A percentile compares a stretch with the other conserved stretches of the same genome.
phyloP scores from a whole-genome alignment of 1,140 invertebrate genomes.

The Drosophila athabasca region DNA sequence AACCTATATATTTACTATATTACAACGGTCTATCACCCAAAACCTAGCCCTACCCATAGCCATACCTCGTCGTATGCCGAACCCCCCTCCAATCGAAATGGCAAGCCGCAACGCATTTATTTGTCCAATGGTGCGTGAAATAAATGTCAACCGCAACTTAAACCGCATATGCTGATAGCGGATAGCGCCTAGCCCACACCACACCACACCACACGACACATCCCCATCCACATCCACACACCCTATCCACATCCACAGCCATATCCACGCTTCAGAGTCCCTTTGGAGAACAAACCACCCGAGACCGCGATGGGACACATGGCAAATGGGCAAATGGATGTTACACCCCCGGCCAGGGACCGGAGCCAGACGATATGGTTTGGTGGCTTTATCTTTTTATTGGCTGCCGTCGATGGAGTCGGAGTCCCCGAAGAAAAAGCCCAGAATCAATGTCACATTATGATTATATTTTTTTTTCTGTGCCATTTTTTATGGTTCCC shows the following conservation, averaged over 20 bases:
- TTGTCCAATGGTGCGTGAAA: slow-evolving; percentile 78
- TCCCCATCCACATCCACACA: neutral
- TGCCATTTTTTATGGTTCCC: slow-evolving; percentile 48
- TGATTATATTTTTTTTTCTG: slow-evolving; percentile 43
- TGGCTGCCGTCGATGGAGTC: slow-evolving; percentile 52
- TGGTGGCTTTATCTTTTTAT: slow-evolving; percentile 73
- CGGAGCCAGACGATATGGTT: slow-evolving; percentile 39
- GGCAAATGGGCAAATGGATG: slow-evolving; percentile 26
- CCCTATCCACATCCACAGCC: neutral
- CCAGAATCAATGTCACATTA: slow-evolving; percentile 57
- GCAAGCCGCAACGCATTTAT: slow-evolving; percentile 77
- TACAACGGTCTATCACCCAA: slow-evolving; percentile 10
- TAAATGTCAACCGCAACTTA: slow-evolving; percentile 82
- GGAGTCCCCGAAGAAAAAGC: slow-evolving; percentile 32
- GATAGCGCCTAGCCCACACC: slow-evolving; percentile 51
- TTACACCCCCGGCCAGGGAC: slow-evolving; percentile 11
- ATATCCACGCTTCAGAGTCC: neutral
- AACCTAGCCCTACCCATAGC: slow-evolving; percentile 15
- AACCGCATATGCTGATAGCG: slow-evolving; percentile 80
- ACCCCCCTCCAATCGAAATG: slow-evolving; percentile 45
- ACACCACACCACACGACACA: neutral
- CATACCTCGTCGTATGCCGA: neutral
- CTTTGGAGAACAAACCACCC: slow-evolving; percentile 41
- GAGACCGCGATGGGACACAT: slow-evolving; percentile 55
- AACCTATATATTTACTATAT: too few species aligned